These are phyloP conservation scores for Pyrgus malvae DNA, from an alignment of 2,888 invertebrate genomes.

Conservation along the genomic window DNA sequence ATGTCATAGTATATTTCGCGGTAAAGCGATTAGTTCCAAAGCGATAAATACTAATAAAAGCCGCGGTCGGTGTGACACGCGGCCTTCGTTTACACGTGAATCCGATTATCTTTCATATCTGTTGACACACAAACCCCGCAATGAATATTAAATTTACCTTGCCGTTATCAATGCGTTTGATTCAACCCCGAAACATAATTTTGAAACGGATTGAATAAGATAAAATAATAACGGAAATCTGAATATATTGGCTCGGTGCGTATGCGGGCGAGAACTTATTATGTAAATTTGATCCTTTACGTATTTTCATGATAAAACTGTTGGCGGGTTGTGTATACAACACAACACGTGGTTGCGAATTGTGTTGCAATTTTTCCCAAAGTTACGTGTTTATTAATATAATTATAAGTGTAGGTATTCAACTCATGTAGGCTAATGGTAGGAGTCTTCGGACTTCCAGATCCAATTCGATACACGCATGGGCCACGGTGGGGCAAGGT, in stretches of 20 bases:
- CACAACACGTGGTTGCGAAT: conserved; percentile 22
- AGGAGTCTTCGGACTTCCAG: too few relatives aligned
- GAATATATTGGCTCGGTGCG: conserved; percentile 41
- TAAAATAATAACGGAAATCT: conserved; percentile 66
- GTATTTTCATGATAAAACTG: conserved; percentile 68
- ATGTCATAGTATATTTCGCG: neutral
- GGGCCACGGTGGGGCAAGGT: too few relatives aligned
- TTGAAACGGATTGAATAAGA: conserved; percentile 55
- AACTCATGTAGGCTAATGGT: too few relatives aligned
- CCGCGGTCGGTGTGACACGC: conserved; percentile 8
- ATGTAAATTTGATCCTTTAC: conserved; percentile 68
- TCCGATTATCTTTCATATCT: conserved; percentile 36
- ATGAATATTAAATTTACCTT: conserved; percentile 53
- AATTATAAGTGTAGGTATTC: too few relatives aligned
- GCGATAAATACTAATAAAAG: conserved; percentile 1
- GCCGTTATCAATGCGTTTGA: conserved; percentile 56
- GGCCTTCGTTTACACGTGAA: conserved; percentile 24
- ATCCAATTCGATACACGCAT: too few relatives aligned
- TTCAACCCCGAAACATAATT: conserved; percentile 50
- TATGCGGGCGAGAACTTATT: conserved; percentile 59
- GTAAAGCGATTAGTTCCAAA: conserved; percentile 1
- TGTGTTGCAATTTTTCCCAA: neutral
- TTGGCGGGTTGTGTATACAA: conserved; percentile 36
- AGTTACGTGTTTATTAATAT: too few relatives aligned
- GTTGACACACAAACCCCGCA: conserved; percentile 43